Conservation (phyloP, 2,888 invertebrate species). For the Thyatira batis region DNA sequence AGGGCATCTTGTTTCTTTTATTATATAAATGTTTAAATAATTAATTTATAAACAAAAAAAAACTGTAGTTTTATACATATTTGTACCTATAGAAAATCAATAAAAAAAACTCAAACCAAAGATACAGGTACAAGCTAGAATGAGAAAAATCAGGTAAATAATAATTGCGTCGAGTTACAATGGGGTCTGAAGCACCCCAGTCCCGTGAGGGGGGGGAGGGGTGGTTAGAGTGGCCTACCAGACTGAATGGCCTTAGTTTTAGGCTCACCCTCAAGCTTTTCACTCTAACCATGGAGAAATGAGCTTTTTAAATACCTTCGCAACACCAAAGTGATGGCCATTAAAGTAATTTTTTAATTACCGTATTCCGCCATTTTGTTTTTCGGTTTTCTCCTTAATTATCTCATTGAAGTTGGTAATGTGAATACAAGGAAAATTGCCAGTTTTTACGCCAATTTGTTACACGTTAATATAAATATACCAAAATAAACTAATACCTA, state of each 20-base stretch:
- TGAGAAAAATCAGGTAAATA: slow-evolving; percentile 7
- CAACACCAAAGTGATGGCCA: background rate
- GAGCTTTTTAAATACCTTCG: background rate
- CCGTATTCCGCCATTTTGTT: background rate
- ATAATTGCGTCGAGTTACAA: slow-evolving; percentile 13
- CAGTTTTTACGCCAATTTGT: too few species aligned
- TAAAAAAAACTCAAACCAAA: slow-evolving; percentile 2
- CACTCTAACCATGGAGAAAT: background rate
- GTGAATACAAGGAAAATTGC: background rate
- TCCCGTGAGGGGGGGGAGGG: slow-evolving; percentile 14
- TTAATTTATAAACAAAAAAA: too few species aligned
- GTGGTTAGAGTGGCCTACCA: slow-evolving; percentile 23
- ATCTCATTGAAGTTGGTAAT: background rate
- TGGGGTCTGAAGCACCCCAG: slow-evolving; percentile 18
- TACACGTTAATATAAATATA: too few species aligned
- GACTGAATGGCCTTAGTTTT: slow-evolving; percentile 47
- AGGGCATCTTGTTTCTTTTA: too few species aligned
- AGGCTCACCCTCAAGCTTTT: slow-evolving; percentile 19
- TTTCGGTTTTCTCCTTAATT: background rate
- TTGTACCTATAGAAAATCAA: background rate
- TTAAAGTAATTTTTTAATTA: background rate
- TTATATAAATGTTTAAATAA: too few species aligned
- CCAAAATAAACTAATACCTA: too few species aligned
- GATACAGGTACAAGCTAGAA: background rate
- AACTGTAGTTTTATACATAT: too few species aligned